Base-by-base conservation (phyloP, 1,140 invertebrate genomes). In the Diabrotica undecimpunctata region DNA sequence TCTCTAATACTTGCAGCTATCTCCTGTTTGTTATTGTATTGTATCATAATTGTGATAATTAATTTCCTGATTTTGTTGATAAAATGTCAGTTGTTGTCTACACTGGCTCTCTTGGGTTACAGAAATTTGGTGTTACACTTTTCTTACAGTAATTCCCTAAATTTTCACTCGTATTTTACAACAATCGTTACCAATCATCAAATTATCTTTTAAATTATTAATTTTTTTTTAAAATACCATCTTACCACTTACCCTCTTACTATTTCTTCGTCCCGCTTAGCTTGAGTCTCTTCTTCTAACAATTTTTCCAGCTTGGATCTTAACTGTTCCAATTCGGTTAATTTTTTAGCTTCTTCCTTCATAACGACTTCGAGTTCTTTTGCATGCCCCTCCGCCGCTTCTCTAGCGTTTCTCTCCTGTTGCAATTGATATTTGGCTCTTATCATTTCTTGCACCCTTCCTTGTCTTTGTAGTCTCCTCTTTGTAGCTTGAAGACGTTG, bases 181-280 rank as follows among this genome's bases (percentile, higher is more conserved):
- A n/a, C n/a, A n/a, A n/a, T n/a, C n/a, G n/a, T n/a, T n/a, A n/a
- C n/a, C n/a, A n/a, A n/a, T n/a, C n/a, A n/a, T n/a, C n/a, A n/a
- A n/a, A n/a, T n/a, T n/a, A n/a, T n/a, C n/a, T n/a, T n/a, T n/a
- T n/a, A n/a, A n/a, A n/a, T n/a, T n/a, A n/a, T n/a, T n/a, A n/a
- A n/a, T n/a, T n/a, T n/a, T n/a, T n/a, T n/a, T n/a, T n/a, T n/a
- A n/a, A n/a, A n/a, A n/a, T n/a, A n/a, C n/a, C n/a, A n/a, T n/a
- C n/a, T n/a, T n/a, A n/a, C 37, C 9, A 54, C 53, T 62, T 6
- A 62, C 61, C 84, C 84, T 74, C 89, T 79, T 0, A 91, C 92
- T 68, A 92, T 90, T 83, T 94, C 91, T 79, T 93, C 92, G 72
- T 93, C 92, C 67, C 86, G 79, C 72, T 93, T 90, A 4, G 91